A percentile compares a stretch with the other conserved stretches of the same genome.
Conservation (phyloP, 2,888 invertebrate genomes). For the Hyposoter didymator region DNA sequence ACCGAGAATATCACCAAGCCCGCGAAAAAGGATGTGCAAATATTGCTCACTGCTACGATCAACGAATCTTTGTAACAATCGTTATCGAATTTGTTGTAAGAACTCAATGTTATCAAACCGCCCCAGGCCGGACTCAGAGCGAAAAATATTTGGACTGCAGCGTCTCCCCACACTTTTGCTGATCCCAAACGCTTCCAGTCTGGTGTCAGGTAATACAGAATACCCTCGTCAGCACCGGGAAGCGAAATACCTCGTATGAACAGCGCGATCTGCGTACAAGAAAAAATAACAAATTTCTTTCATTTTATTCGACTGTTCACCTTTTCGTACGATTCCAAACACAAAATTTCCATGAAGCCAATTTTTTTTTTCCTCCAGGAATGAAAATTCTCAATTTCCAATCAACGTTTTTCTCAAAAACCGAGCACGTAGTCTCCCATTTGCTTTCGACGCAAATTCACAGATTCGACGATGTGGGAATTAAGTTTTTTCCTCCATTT, state of each 20-base stretch:
- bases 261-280: constrained; percentile 82
- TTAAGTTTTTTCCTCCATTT: not conserved
- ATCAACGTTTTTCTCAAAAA: no score
- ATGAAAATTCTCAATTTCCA: not conserved
- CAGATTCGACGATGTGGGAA: no score
- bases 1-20: constrained; percentile 93
- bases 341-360: not conserved
- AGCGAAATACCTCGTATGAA: constrained; percentile 92
- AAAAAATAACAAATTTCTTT: not conserved
- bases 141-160: constrained; percentile 95
- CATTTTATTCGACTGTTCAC: not conserved
- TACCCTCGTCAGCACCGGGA: constrained; percentile 91
- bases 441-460: no score
- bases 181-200: constrained; percentile 90
- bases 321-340: not conserved
- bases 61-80: constrained; percentile 92
- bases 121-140: constrained; percentile 95
- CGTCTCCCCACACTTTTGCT: constrained; percentile 93
- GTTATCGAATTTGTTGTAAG: constrained; percentile 94
- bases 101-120: constrained; percentile 93
- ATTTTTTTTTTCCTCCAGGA: not conserved
- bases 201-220: constrained; percentile 92
- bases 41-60: constrained; percentile 91
- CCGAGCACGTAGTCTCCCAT: no score
- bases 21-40: constrained; percentile 92